Conservation (phyloP, 1,140 invertebrate species). For the Bombus cullumanus region DNA sequence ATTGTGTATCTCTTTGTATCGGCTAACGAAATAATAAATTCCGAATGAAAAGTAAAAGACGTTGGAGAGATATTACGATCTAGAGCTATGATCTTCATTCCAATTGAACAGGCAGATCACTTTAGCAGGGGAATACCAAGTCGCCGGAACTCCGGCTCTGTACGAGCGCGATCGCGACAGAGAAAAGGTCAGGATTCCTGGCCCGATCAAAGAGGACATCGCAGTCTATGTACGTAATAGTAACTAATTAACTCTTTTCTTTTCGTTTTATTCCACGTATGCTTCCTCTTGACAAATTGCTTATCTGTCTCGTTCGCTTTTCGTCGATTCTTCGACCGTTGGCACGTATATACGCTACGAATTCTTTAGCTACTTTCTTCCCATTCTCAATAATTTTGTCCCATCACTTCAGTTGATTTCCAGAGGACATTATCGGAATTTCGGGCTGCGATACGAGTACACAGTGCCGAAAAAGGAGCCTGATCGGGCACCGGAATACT, state of each 20-base stretch:
- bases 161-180: constrained; percentile 92
- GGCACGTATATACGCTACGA: not conserved
- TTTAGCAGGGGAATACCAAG: constrained; percentile 91
- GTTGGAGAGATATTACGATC: no score
- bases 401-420: constrained; percentile 88
- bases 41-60: not conserved
- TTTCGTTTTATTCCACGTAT: not conserved
- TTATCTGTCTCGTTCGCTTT: not conserved
- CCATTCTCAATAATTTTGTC: constrained; percentile 39
- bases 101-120: constrained; percentile 86
- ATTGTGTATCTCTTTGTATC: not conserved
- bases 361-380: constrained; percentile 24
- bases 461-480: constrained; percentile 87
- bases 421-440: constrained; percentile 89
- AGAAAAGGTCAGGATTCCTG: constrained; percentile 91
- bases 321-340: no score
- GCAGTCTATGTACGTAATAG: constrained; percentile 89
- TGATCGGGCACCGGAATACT: constrained; percentile 85
- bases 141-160: constrained; percentile 91
- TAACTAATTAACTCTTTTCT: not conserved
- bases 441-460: constrained; percentile 93
- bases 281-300: not conserved
- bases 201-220: constrained; percentile 92
- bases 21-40: not conserved
- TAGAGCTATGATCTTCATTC: not conserved